Evolutionary conservation across 2,797 vertebrate genomes (phyloP), one percentile per base, ranked within the genome.

Genomic region (Rhodeus uyekii): DNA sequence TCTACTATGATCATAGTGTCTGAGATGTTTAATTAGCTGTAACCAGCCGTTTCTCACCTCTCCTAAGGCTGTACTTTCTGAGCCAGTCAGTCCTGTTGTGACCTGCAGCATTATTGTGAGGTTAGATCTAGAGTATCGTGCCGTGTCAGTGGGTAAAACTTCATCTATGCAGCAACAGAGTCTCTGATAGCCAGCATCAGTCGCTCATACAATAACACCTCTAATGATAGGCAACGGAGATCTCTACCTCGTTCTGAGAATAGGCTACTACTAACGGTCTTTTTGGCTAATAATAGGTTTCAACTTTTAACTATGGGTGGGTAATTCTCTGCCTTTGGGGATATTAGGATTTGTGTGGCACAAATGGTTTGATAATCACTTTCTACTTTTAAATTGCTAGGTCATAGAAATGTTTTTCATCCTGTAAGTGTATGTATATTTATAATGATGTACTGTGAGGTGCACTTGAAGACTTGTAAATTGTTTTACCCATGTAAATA

Each of bases 401-500:
- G 83, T 74, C 88, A 83, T 76, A 78, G 44, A 58, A 87, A 60
- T 67, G 77, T 67, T 86, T 83, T 78, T 46, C 69, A 72, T 81
- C 81, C 90, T 83, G 89, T 81, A 90, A 88, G 87, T 89, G 86
- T 83, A 84, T 91, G 84, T 91, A 85, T 94, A 95, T 94, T 94
- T 95, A 94, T 95, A 93, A 92, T 89, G 83, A 88, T 88, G 87
- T 93, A 88, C 84, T 90, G 85, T 84, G 81, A 88, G 84, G 90
- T 89, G 90, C 90, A 91, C 92, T 91, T 88, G 86, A 88, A 83
- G 86, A 90, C 85, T 87, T 92, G 92, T 93, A 92, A 85, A 91
- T 90, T 90, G 14, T 90, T 90, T 87, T 88, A 82, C 82, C 87
- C 82, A 60, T 93, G 94, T 94, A 94, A 92, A 94, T 94, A 92